Percentiles rank a stretch among this genome's conserved stretches.
phyloP scores from a whole-genome alignment of 2,888 invertebrate genomes.

The Lepidocyrtinus sp. region DNA sequence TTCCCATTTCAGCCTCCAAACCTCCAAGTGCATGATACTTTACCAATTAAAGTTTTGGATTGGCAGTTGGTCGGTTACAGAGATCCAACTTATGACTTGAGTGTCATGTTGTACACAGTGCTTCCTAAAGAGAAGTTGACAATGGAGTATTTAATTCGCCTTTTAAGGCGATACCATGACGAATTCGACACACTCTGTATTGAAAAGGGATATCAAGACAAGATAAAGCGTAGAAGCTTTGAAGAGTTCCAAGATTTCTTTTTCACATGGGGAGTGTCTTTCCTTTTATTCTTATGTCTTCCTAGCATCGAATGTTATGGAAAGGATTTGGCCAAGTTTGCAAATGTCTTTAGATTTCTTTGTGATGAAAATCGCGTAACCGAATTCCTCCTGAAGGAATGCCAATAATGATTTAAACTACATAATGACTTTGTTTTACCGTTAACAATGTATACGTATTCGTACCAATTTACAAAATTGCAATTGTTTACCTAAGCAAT shows the following conservation, averaged over 20 bases:
- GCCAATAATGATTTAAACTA: too few relatives aligned
- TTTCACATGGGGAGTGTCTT: constrained; percentile 58
- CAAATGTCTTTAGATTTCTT: constrained; percentile 48
- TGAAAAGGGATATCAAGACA: neutral
- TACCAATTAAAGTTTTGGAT: constrained; percentile 63
- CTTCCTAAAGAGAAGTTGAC: constrained; percentile 47
- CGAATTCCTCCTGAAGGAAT: too few relatives aligned
- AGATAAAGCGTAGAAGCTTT: constrained; percentile 36
- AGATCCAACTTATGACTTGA: constrained; percentile 59
- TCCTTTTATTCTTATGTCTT: constrained; percentile 31
- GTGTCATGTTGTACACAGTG: constrained; percentile 52
- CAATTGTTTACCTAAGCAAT: too few relatives aligned
- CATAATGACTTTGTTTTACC: too few relatives aligned
- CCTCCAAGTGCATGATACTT: constrained; percentile 41
- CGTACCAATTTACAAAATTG: too few relatives aligned
- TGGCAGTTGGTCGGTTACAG: constrained; percentile 64
- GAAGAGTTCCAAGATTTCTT: constrained; percentile 62
- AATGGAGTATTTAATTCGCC: constrained; percentile 22
- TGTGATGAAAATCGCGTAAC: constrained; percentile 39
- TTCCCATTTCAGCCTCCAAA: too few relatives aligned
- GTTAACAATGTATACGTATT: too few relatives aligned
- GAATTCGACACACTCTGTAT: constrained; percentile 39
- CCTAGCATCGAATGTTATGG: constrained; percentile 39
- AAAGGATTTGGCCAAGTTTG: constrained; percentile 36
- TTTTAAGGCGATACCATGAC: constrained; percentile 52